Evolutionary conservation across 2,888 invertebrate species (phyloP), one percentile per base, ranked within the genome.

Genomic region (Apodemia zela): DNA sequence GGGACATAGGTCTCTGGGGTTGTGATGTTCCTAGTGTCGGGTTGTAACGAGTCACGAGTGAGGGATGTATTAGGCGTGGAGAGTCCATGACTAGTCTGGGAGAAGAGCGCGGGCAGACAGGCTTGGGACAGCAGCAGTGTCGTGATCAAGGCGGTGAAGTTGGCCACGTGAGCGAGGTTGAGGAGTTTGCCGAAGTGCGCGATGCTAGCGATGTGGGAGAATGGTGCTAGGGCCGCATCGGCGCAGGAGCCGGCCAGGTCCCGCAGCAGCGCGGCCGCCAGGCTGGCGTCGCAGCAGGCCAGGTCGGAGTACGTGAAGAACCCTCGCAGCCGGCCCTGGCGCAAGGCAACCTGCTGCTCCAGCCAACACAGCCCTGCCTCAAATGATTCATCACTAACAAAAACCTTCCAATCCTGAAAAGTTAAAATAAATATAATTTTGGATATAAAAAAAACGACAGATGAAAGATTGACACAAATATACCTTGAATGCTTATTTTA

Each of bases 241-340:
- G 76, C 68, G 59, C 71, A 61, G 58, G 72, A 66, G 18, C 67
- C 66, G 17, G 75, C 49, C 18, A 49, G 49, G 1, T 17, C 49
- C 17, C 66, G 60, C 57, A 70, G 69, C 64, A 75, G 60, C 66
- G 72, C 64, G 63, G 68, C 69, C 69, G 72, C 66, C 64, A 75
- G 65, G 65, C 69, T 69, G 51, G 71, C 72, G 25, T 67, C 68
- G 95, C 75, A 66, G 93, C 93, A 21, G 70, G 93, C 86, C 63
- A 97, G 86, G 89, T 98, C 97, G 0, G 95, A 93, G 78, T 97
- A 97, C 0, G 97, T 96, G 76, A 95, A 95, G 95, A 96, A 97
- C 1, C 97, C 97, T 29, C 97, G 93, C 68, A 93, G 87, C 42
- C 83, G 83, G 15, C 95, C 96, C 87, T 97, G 95, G 73, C 93